Evolutionary conservation across 1,140 invertebrate species (phyloP).

Genomic region (Hypsibius dujardini): DNA sequence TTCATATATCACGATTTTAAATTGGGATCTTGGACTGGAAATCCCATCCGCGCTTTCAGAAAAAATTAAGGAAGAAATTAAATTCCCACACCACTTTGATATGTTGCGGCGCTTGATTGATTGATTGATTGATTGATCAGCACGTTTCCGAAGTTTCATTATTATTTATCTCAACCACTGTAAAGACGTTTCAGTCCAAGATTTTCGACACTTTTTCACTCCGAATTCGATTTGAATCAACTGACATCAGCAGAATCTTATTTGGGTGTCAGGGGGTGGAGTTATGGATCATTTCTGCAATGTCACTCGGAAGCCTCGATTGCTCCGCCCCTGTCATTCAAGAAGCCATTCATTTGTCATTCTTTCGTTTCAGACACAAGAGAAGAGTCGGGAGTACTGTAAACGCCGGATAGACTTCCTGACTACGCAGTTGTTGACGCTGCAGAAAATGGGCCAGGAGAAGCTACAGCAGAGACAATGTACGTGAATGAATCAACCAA

Average conservation of each 20-base stretch:
- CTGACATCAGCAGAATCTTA: not conserved
- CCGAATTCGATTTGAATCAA: not conserved
- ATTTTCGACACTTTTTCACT: not conserved
- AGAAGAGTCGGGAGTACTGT: not conserved
- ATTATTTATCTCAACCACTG: not conserved
- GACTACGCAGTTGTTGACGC: not conserved
- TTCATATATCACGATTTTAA: too few relatives aligned
- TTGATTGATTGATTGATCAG: too few relatives aligned
- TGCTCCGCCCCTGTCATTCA: not conserved
- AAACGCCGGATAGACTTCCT: not conserved
- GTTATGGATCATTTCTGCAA: too few relatives aligned
- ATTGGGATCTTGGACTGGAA: too few relatives aligned
- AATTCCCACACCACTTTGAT: too few relatives aligned
- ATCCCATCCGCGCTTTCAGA: too few relatives aligned
- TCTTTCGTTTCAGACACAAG: conserved; percentile 7
- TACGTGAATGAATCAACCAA: not conserved
- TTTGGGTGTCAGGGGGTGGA: too few relatives aligned
- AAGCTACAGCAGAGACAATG: not conserved
- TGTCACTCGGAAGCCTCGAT: too few relatives aligned
- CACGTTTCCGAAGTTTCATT: too few relatives aligned
- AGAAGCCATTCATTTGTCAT: not conserved
- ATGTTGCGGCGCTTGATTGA: too few relatives aligned
- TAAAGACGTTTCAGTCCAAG: not conserved
- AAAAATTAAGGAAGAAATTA: too few relatives aligned
- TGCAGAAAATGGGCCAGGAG: conserved; percentile 1